These are phyloP conservation scores for Pyrrhosoma nymphula DNA, from an alignment of 2,888 invertebrate genomes.

Conservation along the genomic window DNA sequence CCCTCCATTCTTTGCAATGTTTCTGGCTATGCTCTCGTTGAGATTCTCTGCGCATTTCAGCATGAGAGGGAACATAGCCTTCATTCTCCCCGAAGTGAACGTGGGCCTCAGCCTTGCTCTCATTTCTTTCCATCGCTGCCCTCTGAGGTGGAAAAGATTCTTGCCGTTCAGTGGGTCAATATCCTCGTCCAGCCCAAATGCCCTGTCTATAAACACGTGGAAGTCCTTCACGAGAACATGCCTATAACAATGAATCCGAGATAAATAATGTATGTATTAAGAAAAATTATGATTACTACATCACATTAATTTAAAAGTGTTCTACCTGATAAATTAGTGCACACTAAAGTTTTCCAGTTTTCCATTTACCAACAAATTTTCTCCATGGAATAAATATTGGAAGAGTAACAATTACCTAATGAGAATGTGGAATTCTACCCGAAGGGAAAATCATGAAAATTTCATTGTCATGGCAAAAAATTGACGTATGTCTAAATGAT, in stretches of 20 bases:
- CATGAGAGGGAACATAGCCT: slow-evolving; percentile 73
- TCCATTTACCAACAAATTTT: too few species aligned
- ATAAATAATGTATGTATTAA: too few species aligned
- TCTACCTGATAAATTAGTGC: too few species aligned
- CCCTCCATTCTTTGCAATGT: slow-evolving; percentile 75
- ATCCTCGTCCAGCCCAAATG: slow-evolving; percentile 50
- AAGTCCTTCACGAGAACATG: slow-evolving; percentile 67
- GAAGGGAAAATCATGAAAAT: too few species aligned
- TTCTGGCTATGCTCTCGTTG: slow-evolving; percentile 76
- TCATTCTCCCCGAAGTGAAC: slow-evolving; percentile 76
- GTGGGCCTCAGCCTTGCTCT: slow-evolving; percentile 72
- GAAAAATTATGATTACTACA: too few species aligned
- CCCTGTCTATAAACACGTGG: slow-evolving; percentile 33
- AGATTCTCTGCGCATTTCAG: slow-evolving; percentile 76
- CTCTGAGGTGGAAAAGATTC: slow-evolving; percentile 65
- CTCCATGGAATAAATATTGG: neutral
- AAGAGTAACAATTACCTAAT: too few species aligned
- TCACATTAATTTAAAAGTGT: too few species aligned
- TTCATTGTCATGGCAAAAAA: too few species aligned
- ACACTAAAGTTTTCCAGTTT: too few species aligned
- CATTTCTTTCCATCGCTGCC: slow-evolving; percentile 72
- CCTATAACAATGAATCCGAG: neutral
- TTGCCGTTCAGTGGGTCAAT: slow-evolving; percentile 62
- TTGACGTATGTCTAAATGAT: too few species aligned
- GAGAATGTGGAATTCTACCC: too few species aligned